A percentile compares a stretch with the other conserved stretches of the same genome.
Evolutionary conservation across 2,888 invertebrate genomes (phyloP).

Genomic region (Andrena haemorrhoa): DNA sequence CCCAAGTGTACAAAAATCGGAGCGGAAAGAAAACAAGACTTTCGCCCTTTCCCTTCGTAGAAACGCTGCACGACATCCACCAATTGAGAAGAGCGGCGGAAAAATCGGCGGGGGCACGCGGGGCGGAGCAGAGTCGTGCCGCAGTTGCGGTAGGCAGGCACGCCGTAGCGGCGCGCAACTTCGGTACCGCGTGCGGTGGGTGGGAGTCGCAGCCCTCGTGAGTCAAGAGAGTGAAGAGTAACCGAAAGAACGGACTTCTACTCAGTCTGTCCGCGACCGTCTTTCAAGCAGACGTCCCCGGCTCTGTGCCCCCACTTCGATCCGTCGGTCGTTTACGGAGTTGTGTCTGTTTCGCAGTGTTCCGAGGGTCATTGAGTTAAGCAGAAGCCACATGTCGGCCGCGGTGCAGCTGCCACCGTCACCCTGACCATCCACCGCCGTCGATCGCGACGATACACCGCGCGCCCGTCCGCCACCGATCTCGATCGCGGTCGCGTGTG

Average conservation of each 20-base stretch:
- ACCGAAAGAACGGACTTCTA: conserved; percentile 72
- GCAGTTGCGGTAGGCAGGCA: conserved; percentile 45
- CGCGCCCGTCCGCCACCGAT: not conserved
- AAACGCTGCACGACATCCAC: not conserved
- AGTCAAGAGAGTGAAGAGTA: conserved; percentile 68
- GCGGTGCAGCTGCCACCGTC: conserved; percentile 57
- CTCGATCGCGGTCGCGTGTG: conserved; percentile 12
- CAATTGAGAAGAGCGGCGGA: not conserved
- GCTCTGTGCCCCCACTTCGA: conserved; percentile 25
- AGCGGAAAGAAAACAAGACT: conserved; percentile 43
- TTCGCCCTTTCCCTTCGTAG: not conserved
- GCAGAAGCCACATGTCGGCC: conserved; percentile 71
- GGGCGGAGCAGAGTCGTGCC: not conserved
- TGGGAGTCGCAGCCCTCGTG: conserved; percentile 66
- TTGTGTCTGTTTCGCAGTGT: conserved; percentile 27
- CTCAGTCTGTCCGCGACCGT: conserved; percentile 81
- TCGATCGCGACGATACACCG: conserved; percentile 11
- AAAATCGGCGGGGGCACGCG: not conserved
- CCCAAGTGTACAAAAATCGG: not conserved
- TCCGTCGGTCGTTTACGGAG: not conserved
- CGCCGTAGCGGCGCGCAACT: conserved; percentile 50
- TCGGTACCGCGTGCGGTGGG: conserved; percentile 58
- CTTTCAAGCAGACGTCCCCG: conserved; percentile 77
- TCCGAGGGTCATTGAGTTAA: conserved; percentile 31
- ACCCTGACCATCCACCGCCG: conserved; percentile 40